These are phyloP conservation scores for Synanthedon vespiformis DNA, from an alignment of 2,888 invertebrate genomes.

Conservation along the genomic window DNA sequence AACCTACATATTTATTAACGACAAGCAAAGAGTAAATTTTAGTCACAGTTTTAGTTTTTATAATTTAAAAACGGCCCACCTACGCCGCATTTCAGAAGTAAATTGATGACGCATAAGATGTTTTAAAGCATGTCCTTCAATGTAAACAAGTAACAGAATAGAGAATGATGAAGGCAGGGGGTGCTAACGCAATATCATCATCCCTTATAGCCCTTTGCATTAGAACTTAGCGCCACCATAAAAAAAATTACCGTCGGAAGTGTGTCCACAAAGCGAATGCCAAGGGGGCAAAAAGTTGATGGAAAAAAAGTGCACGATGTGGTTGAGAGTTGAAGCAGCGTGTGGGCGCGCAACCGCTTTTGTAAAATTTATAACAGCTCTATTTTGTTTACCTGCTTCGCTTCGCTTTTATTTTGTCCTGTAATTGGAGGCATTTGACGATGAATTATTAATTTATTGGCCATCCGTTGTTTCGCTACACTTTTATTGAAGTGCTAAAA, in stretches of 20 bases:
- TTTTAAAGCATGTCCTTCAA: slow-evolving; percentile 7
- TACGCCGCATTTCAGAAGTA: not conserved
- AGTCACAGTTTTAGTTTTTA: no score
- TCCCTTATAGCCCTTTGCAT: slow-evolving; percentile 40
- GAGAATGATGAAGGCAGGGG: slow-evolving; percentile 13
- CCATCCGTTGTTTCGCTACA: slow-evolving; percentile 45
- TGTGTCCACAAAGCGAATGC: slow-evolving; percentile 62
- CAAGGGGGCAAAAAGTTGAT: slow-evolving; percentile 49
- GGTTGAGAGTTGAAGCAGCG: slow-evolving; percentile 31
- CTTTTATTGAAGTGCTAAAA: slow-evolving; percentile 67
- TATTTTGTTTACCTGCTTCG: slow-evolving; percentile 68
- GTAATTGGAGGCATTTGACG: slow-evolving; percentile 66
- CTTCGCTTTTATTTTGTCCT: slow-evolving; percentile 51
- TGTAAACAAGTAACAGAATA: not conserved
- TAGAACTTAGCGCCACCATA: slow-evolving; percentile 61
- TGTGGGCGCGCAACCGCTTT: slow-evolving; percentile 49
- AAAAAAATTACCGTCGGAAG: slow-evolving; percentile 62
- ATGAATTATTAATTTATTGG: slow-evolving; percentile 68
- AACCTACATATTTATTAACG: no score
- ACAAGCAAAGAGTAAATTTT: no score
- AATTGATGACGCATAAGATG: slow-evolving; percentile 22
- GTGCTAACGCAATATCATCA: slow-evolving; percentile 39
- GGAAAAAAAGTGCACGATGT: slow-evolving; percentile 62
- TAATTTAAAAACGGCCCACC: no score
- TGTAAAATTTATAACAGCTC: slow-evolving; percentile 69